Percentiles rank a stretch among this genome's conserved stretches.
Evolutionary conservation across 2,797 vertebrate species (phyloP).

Genomic region (Scomberomorus guttatus): DNA sequence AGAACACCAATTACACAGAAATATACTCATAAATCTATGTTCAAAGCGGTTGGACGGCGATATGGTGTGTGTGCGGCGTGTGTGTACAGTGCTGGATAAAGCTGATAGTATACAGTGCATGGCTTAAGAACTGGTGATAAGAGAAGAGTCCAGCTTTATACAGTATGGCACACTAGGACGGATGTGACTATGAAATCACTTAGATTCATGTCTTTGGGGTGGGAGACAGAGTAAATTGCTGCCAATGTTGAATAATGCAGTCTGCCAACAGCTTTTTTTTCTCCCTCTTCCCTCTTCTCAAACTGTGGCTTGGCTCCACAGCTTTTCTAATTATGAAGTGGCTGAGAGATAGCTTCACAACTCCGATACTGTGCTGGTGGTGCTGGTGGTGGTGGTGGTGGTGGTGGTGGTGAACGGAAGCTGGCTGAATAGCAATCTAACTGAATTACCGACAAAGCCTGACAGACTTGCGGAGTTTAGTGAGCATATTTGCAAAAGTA

Average conservation of each 20-base stretch:
- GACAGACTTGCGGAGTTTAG: conserved; percentile 65
- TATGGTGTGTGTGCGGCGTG: neutral
- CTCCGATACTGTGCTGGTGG: conserved; percentile 41
- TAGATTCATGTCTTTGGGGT: conserved; percentile 75
- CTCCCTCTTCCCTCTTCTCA: conserved; percentile 59
- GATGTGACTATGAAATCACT: conserved; percentile 74
- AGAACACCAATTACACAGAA: conserved; percentile 65
- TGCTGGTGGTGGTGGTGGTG: conserved; percentile 9
- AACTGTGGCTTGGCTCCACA: conserved; percentile 73
- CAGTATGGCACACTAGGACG: conserved; percentile 47
- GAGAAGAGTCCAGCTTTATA: conserved; percentile 58
- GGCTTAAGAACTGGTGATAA: conserved; percentile 50
- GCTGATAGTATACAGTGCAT: conserved; percentile 38
- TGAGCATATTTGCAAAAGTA: conserved; percentile 52
- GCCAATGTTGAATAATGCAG: conserved; percentile 81
- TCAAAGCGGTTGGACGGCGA: conserved; percentile 43
- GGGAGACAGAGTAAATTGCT: conserved; percentile 70
- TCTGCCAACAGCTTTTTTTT: conserved; percentile 69
- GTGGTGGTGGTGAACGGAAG: conserved; percentile 29
- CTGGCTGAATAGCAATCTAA: conserved; percentile 58
- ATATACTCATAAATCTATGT: conserved; percentile 62
- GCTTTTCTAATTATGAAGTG: conserved; percentile 80
- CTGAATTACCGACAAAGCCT: conserved; percentile 69
- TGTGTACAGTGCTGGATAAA: conserved; percentile 30
- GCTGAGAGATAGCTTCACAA: conserved; percentile 71